A percentile compares a stretch with the other conserved stretches of the same genome.
These are phyloP conservation scores for Maconellicoccus hirsutus DNA, from an alignment of 1,140 invertebrate species.

Conservation along the genomic window DNA sequence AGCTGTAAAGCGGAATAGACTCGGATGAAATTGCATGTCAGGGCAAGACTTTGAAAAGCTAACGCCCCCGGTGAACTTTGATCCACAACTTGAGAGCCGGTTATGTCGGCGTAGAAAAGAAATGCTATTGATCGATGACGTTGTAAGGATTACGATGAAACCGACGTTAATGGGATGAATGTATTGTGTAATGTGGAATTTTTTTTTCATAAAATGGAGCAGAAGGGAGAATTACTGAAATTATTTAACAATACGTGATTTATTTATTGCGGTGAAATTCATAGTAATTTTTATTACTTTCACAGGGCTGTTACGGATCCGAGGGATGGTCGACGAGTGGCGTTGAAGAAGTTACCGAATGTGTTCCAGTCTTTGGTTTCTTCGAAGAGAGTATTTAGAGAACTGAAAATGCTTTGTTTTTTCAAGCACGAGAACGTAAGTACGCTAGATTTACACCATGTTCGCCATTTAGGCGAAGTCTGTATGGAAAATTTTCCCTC, in stretches of 20 bases:
- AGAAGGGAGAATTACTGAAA: too few relatives aligned
- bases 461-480: too few relatives aligned
- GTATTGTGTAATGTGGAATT: background rate
- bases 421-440: constrained; percentile 99
- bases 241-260: too few relatives aligned
- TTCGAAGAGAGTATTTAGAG: constrained; percentile 93
- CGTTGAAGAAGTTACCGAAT: constrained; percentile 98
- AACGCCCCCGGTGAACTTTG: background rate
- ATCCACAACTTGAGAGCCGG: background rate
- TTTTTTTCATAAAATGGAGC: too few relatives aligned
- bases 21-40: too few relatives aligned
- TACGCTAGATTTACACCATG: too few relatives aligned
- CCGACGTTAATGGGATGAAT: background rate
- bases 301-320: constrained; percentile 90
- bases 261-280: background rate
- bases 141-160: background rate
- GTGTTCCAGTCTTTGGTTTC: constrained; percentile 99
- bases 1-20: too few relatives aligned
- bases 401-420: constrained; percentile 98
- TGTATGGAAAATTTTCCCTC: too few relatives aligned
- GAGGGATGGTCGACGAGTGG: constrained; percentile 91
- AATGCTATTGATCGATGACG: background rate
- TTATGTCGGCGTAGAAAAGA: background rate
- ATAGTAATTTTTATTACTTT: background rate
- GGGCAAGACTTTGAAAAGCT: too few relatives aligned